A percentile compares a stretch with the other conserved stretches of the same genome.
These are phyloP conservation scores for Arremon aurantiirostris DNA, from an alignment of 2,797 vertebrate species.

Conservation along the genomic window DNA sequence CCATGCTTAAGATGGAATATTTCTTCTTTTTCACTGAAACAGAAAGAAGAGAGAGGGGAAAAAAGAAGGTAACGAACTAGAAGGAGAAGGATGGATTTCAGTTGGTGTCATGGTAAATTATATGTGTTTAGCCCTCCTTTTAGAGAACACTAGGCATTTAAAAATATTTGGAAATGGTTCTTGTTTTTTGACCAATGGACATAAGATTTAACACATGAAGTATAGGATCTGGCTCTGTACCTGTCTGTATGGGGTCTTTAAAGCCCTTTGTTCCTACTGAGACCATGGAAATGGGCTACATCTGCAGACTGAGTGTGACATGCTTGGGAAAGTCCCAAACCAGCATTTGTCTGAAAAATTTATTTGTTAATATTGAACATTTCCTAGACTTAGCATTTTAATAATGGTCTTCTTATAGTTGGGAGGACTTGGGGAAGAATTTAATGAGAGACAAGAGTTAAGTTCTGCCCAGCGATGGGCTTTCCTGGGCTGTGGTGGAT, in stretches of 20 bases:
- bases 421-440: neutral
- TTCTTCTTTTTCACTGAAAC: neutral
- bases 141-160: neutral
- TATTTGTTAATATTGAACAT: neutral
- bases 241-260: neutral
- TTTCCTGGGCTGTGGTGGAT: neutral
- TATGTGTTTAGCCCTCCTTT: neutral
- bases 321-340: neutral
- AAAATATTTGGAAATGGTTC: neutral
- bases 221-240: neutral
- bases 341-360: neutral
- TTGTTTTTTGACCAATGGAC: neutral
- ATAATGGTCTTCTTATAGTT: neutral
- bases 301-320: neutral
- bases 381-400: neutral
- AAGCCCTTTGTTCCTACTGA: neutral
- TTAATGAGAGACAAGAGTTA: neutral
- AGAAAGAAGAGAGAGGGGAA: accelerated
- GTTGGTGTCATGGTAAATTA: neutral
- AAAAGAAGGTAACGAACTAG: neutral
- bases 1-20: neutral
- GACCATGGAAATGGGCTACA: neutral
- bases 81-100: neutral
- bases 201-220: neutral
- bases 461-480: neutral